Conservation (phyloP, 2,113 vertebrate genomes). For the Vidua chalybeata region DNA sequence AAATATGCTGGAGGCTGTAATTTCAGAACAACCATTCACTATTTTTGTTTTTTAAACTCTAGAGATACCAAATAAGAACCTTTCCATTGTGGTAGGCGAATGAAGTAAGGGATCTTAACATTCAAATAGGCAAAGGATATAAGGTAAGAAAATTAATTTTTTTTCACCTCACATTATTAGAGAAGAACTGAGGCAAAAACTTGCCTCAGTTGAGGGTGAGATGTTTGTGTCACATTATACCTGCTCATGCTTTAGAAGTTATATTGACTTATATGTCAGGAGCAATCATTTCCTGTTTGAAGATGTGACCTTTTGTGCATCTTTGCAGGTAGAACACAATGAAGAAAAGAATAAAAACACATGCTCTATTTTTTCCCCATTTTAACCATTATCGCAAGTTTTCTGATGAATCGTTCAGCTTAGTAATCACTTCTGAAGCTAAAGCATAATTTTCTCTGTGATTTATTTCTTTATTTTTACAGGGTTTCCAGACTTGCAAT, state of each 20-base stretch:
- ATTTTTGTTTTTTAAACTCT: neutral
- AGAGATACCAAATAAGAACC: neutral
- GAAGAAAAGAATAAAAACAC: neutral
- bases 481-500: neutral
- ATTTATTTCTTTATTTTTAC: neutral
- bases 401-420: neutral
- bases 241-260: neutral
- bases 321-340: neutral
- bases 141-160: neutral
- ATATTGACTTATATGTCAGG: slow-evolving; percentile 29
- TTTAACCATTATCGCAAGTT: neutral
- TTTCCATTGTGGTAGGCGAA: neutral
- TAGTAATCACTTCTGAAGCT: neutral
- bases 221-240: neutral
- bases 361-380: neutral
- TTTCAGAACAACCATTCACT: neutral
- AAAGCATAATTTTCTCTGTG: neutral
- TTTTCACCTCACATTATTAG: neutral
- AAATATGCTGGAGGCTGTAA: neutral
- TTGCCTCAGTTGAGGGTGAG: neutral
- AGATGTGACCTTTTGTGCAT: slow-evolving; percentile 13
- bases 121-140: neutral
- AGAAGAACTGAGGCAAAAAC: neutral
- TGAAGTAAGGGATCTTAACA: neutral
- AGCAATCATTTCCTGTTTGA: slow-evolving; percentile 14